Evolutionary conservation across 2,888 invertebrate species (phyloP), one percentile per base, ranked within the genome.

Genomic region (Micoletzkya japonica): DNA sequence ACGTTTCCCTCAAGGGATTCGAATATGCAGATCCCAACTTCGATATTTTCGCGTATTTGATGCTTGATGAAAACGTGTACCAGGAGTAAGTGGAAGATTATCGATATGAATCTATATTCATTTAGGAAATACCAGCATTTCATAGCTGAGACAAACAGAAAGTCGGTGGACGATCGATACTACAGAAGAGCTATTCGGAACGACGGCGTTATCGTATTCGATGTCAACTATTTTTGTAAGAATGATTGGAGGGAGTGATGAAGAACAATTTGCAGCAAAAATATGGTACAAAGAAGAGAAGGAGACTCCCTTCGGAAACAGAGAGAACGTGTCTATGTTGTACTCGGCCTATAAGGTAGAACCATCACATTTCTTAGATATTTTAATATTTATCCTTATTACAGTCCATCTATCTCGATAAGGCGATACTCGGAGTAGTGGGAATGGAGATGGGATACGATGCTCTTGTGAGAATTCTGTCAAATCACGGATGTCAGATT

Each of bases 91-190:
- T 57, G 14, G n/a, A 20, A 44, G 30, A 61, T 0, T n/a, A 30
- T 57, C 7, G 32, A 57, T 32, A 3, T 57, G 6, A n/a, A 28
- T 57, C 26, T 14, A 17, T 28, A 4, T 0, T 69, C 36, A 73
- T 79, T 6, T 68, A 82, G 82, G 26, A 74, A 72, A n/a, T 85
- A 85, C 72, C 77, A 80, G 54, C 85, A 86, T 71, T 85, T 83
- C 73, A 78, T 85, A 24, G 74, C 79, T 34, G 82, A 84, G 36
- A 67, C 78, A 28, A 81, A 85, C 67, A 69, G 76, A 10, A 80
- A 81, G 60, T 77, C 82, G 1, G 75, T 77, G 10, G 85, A 86
- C 37, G 85, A 85, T 39, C 72, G 76, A 6, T 85, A 84, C 74
- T 85, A 78, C 73, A 74, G 82, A 56, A 71, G 85, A 39, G 81